phyloP scores from a whole-genome alignment of 2,888 invertebrate species.

The Tachina fera region DNA sequence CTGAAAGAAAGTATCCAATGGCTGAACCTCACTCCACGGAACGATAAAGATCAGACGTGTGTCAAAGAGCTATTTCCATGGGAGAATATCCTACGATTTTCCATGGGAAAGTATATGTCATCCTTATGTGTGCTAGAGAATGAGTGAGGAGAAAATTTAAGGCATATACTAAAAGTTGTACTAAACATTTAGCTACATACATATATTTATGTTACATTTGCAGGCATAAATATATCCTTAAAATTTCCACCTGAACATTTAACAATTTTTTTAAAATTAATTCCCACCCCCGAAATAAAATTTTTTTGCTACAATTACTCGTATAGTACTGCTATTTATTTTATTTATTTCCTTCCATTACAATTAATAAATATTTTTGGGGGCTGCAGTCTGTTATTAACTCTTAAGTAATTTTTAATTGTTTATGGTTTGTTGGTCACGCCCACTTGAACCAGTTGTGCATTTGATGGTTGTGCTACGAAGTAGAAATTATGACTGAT shows the following conservation, averaged over 20 bases:
- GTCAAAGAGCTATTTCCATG: no score
- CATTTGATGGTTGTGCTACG: slow-evolving; percentile 67
- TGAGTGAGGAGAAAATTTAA: no score
- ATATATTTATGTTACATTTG: no score
- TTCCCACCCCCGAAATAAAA: not conserved
- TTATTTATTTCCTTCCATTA: slow-evolving; percentile 16
- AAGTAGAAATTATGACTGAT: slow-evolving; percentile 69
- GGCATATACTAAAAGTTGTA: no score
- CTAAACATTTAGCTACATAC: no score
- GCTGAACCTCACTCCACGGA: no score
- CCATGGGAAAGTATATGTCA: no score
- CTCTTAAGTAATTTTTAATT: slow-evolving; percentile 64
- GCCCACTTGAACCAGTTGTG: slow-evolving; percentile 70
- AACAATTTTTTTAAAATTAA: not conserved
- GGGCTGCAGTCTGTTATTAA: slow-evolving; percentile 27
- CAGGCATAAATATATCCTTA: not conserved
- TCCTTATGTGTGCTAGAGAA: no score
- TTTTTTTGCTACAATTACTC: slow-evolving; percentile 14
- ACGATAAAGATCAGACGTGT: no score
- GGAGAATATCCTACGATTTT: no score
- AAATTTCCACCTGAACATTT: not conserved
- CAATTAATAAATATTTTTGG: slow-evolving; percentile 19
- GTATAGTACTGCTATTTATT: slow-evolving; percentile 18
- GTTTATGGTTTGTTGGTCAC: slow-evolving; percentile 71
- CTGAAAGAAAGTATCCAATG: no score